Evolutionary conservation across 2,888 invertebrate genomes (phyloP), one percentile per base, ranked within the genome.

Genomic region (Clistopyga incitator): DNA sequence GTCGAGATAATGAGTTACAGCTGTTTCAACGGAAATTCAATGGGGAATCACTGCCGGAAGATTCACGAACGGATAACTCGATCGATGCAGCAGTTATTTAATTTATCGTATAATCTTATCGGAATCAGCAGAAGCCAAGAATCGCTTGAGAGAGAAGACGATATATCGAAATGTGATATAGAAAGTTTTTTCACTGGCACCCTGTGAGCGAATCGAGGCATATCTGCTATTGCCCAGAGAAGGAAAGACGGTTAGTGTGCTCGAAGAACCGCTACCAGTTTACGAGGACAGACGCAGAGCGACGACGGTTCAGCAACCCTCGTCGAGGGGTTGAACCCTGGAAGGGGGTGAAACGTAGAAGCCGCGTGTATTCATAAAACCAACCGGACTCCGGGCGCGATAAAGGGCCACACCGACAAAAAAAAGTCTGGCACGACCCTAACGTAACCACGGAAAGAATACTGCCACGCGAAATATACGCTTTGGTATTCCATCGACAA

Each of bases 271-370:
- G 64, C 42, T 29, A 47, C 50, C 11, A 67, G 8, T 67, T 67
- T 76, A 76, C 76, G 76, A 54, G 42, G 75, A 67, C 42, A 56
- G 18, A 45, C 65, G 54, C 52, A 65, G 47, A 18, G 47, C 47
- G 15, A 71, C 71, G 56, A 56, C 65, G 15, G 52, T 76, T 54
- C 45, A 56, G 54, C 76, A 65, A 76, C 76, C 76, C 72, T 67
- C 65, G n/a, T 34, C 47, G 67, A 67, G 54, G 65, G 76, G 65
- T 42, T 54, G 20, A 61, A 56, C 38, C 54, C 42, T 2, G 54
- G 65, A 23, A 52, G 25, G 54, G 54, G 38, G 20, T 38, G 64
- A 38, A 64, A 54, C 25, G 65, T 18, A 34, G 54, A 67, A 76
- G 65, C 11, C 54, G 65, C 54, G 38, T 54, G 25, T 67, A 76